Percentiles rank a stretch among this genome's conserved stretches.
Evolutionary conservation across 2,113 vertebrate genomes (phyloP).

Genomic region (Nyctibius bracteatus): DNA sequence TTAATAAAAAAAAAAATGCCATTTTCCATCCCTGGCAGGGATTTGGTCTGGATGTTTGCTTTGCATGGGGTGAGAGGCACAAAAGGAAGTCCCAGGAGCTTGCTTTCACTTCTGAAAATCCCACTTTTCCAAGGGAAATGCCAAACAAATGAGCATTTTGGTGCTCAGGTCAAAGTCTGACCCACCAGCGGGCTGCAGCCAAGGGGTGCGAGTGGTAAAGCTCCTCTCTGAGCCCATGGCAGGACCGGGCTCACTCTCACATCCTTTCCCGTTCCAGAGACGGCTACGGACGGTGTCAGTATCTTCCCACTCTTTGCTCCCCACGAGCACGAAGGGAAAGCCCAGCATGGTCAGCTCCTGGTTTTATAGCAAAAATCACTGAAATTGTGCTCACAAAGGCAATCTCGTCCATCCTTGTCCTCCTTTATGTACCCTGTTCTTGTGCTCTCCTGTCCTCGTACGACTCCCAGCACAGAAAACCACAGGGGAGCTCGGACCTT

Average conservation of each 20-base stretch:
- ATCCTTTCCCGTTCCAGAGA: neutral
- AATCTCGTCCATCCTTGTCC: neutral
- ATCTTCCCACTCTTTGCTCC: neutral
- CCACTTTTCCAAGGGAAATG: neutral
- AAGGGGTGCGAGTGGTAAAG: neutral
- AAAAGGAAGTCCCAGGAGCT: neutral
- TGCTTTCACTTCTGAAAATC: neutral
- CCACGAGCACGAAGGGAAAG: neutral
- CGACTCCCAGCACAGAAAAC: neutral
- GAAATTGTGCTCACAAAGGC: neutral
- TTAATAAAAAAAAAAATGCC: neutral
- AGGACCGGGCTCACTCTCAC: accelerated
- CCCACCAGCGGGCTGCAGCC: accelerated
- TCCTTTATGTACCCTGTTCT: neutral
- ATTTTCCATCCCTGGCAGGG: neutral
- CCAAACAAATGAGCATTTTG: neutral
- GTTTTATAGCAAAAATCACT: neutral
- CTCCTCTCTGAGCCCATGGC: accelerated
- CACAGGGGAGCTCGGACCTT: accelerated
- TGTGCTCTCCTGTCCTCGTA: accelerated
- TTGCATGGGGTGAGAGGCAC: accelerated
- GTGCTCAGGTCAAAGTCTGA: neutral
- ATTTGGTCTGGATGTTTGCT: neutral
- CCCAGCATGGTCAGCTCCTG: neutral
- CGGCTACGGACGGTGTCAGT: neutral